phyloP scores from a whole-genome alignment of 2,113 vertebrate genomes.

The Cololabis saira region DNA sequence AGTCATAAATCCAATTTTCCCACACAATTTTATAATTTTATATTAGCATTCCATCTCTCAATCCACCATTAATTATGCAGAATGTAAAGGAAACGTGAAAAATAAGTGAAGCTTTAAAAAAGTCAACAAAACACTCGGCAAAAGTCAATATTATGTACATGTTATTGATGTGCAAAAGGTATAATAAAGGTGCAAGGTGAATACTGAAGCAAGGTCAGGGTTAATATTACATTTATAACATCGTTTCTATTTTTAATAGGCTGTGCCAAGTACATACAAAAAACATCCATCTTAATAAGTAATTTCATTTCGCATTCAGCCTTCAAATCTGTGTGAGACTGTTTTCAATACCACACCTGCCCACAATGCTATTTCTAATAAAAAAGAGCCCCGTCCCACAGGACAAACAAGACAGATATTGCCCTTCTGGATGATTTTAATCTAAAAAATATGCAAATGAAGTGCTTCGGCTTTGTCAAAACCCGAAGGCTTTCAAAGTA shows the following conservation, averaged over 20 bases:
- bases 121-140: constrained; percentile 31
- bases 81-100: constrained; percentile 30
- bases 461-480: constrained; percentile 7
- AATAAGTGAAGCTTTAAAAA: constrained; percentile 51
- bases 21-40: constrained; percentile 20
- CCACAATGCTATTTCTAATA: constrained; percentile 54
- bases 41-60: constrained; percentile 40
- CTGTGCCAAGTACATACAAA: constrained; percentile 38
- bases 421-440: constrained; percentile 55
- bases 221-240: constrained; percentile 61
- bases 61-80: constrained; percentile 27
- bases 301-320: constrained; percentile 54
- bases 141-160: constrained; percentile 3
- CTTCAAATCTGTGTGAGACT: constrained; percentile 33
- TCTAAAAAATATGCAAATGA: constrained; percentile 59
- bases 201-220: constrained; percentile 20
- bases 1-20: constrained; percentile 13
- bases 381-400: constrained; percentile 38
- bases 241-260: constrained; percentile 54
- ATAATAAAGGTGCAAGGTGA: constrained; percentile 4
- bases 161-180: constrained; percentile 13
- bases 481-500: background rate
- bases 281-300: constrained; percentile 63
- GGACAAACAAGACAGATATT: constrained; percentile 37
- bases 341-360: constrained; percentile 29